phyloP scores from a whole-genome alignment of 2,888 invertebrate genomes.

The Ptychoptera contaminata region DNA sequence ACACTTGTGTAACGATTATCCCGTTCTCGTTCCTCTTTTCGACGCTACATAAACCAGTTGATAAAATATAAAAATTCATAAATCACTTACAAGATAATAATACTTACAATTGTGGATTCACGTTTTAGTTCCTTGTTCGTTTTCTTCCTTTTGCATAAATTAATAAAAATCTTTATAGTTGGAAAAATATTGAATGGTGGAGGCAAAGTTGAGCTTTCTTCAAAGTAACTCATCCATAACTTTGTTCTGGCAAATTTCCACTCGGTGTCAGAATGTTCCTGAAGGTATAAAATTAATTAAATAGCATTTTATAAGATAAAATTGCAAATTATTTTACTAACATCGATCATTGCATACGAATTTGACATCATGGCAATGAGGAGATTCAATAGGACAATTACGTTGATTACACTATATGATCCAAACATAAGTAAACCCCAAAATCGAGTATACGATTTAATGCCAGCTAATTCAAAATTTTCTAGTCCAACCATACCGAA shows the following conservation, averaged over 20 bases:
- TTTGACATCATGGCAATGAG: conserved; percentile 98
- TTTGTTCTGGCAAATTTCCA: conserved; percentile 94
- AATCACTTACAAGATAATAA: background rate
- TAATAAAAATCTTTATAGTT: conserved; percentile 62
- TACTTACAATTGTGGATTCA: conserved; percentile 23
- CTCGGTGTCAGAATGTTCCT: conserved; percentile 89
- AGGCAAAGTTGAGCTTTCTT: conserved; percentile 77
- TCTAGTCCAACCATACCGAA: conserved; percentile 83
- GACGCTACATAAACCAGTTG: conserved; percentile 19
- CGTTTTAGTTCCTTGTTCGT: conserved; percentile 31
- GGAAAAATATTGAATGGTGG: conserved; percentile 90
- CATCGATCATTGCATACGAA: conserved; percentile 83
- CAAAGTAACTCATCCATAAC: conserved; percentile 93
- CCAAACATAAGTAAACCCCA: conserved; percentile 95
- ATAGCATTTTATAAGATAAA: background rate
- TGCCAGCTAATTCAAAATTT: conserved; percentile 74
- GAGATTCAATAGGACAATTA: conserved; percentile 83
- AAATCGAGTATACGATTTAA: conserved; percentile 81
- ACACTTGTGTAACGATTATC: conserved; percentile 63
- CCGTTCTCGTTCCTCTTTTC: conserved; percentile 48
- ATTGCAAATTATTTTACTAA: conserved; percentile 33
- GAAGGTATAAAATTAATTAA: background rate
- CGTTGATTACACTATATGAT: conserved; percentile 86
- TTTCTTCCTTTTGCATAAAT: conserved; percentile 38
- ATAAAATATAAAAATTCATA: background rate